These are phyloP conservation scores for Styela plicata DNA, from an alignment of 23 tunicate species.

Conservation along the genomic window DNA sequence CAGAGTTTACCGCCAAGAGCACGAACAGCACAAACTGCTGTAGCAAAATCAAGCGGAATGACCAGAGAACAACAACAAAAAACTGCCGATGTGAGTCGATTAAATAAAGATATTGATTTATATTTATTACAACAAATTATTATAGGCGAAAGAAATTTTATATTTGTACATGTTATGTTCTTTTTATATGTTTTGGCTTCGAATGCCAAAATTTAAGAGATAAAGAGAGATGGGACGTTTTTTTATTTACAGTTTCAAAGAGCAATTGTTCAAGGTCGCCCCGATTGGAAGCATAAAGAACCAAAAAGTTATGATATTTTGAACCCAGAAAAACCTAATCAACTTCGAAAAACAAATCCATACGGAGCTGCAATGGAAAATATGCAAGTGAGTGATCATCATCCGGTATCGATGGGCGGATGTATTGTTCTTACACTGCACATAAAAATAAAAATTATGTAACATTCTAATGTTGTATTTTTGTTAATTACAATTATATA, in stretches of 20 bases:
- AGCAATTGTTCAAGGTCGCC: constrained; percentile 41
- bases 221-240: too few relatives aligned
- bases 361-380: constrained; percentile 77
- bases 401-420: too few relatives aligned
- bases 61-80: neutral
- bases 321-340: constrained; percentile 75
- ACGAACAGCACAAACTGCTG: constrained; percentile 47
- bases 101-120: too few relatives aligned
- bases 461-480: too few relatives aligned
- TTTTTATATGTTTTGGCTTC: too few relatives aligned
- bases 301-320: constrained; percentile 58
- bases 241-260: constrained; percentile 72
- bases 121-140: too few relatives aligned
- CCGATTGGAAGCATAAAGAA: constrained; percentile 53
- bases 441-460: too few relatives aligned
- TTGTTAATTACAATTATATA: too few relatives aligned
- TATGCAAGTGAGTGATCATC: constrained; percentile 40
- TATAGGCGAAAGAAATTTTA: too few relatives aligned
- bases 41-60: neutral
- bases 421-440: too few relatives aligned
- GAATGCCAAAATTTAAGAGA: too few relatives aligned
- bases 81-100: constrained; percentile 19
- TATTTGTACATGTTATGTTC: too few relatives aligned
- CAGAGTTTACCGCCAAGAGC: constrained; percentile 35
- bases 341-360: constrained; percentile 63